A percentile compares a stretch with the other conserved stretches of the same genome.
Conservation (phyloP, 53 echinoderm and acorn worm genomes). For the Mesocentrotus franciscanus region DNA sequence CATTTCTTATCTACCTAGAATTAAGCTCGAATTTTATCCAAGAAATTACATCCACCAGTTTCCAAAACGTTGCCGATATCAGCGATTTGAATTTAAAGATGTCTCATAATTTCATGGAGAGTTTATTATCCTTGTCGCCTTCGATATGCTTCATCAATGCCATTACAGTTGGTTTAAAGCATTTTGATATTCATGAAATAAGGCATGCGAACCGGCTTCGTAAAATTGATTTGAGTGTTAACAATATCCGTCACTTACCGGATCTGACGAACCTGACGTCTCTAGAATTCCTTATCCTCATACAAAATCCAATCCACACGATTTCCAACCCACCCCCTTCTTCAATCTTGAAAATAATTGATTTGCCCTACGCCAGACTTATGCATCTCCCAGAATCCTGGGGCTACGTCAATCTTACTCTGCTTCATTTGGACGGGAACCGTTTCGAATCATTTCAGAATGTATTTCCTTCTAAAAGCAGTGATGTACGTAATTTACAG, state of each 20-base stretch:
- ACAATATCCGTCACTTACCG: not conserved
- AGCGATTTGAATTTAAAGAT: not conserved
- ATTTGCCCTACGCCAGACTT: not conserved
- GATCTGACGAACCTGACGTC: not conserved
- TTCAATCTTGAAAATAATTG: not conserved
- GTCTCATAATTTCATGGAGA: not conserved
- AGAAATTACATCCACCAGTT: not conserved
- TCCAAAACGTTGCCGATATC: constrained; percentile 9
- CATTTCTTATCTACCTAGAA: not conserved
- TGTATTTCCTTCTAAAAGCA: not conserved
- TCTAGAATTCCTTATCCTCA: not conserved
- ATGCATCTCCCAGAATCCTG: not conserved
- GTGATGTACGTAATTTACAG: not conserved
- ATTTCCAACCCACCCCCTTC: not conserved
- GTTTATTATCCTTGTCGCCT: not conserved
- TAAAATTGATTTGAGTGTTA: not conserved
- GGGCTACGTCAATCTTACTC: not conserved
- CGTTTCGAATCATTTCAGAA: not conserved
- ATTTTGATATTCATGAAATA: not conserved
- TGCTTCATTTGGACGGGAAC: not conserved
- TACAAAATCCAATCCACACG: not conserved
- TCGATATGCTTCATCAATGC: not conserved
- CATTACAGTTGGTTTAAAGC: not conserved
- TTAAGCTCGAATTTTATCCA: constrained; percentile 8
- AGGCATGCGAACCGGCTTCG: constrained; percentile 1